Conservation (phyloP, 2,797 vertebrate genomes). For the Smutsia gigantea region DNA sequence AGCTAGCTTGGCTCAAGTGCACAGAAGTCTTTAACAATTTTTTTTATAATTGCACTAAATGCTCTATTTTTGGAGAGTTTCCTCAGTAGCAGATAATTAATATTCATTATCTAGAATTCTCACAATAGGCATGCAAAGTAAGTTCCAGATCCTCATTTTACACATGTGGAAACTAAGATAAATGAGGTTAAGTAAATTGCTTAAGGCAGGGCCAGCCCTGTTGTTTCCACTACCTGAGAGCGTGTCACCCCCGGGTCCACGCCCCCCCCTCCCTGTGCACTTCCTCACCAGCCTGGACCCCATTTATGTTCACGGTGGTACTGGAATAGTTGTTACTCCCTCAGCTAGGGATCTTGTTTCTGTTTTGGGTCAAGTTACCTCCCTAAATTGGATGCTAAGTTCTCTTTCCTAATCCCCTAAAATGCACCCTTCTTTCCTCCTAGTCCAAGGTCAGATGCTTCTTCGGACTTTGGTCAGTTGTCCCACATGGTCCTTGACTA, state of each 20-base stretch:
- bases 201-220: background rate
- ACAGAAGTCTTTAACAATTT: background rate
- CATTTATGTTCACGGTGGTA: accelerated
- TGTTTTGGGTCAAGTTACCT: background rate
- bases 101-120: background rate
- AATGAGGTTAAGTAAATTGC: background rate
- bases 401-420: background rate
- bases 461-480: background rate
- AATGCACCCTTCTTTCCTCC: background rate
- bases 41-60: too few species aligned
- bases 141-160: background rate
- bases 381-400: background rate
- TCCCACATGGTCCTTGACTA: too few species aligned
- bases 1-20: background rate
- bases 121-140: too few species aligned
- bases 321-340: background rate
- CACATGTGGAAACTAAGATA: background rate
- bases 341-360: background rate
- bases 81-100: background rate
- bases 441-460: background rate
- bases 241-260: accelerated
- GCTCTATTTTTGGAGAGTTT: background rate
- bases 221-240: background rate
- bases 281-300: too few species aligned
- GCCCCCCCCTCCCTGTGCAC: accelerated